Base-by-base conservation (phyloP, 2,113 vertebrate species). In the Panthera tigris region DNA sequence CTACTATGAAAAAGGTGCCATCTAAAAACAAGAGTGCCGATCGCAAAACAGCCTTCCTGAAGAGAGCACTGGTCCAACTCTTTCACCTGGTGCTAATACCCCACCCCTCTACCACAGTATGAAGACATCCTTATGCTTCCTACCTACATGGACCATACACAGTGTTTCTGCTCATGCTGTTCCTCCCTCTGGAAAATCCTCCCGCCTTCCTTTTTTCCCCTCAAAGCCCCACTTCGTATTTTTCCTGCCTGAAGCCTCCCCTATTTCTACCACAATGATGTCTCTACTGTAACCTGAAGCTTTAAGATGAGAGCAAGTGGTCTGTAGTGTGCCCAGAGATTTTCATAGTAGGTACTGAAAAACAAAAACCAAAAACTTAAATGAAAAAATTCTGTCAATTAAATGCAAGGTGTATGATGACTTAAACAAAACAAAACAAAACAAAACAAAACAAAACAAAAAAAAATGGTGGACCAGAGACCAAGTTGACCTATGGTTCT, bases 341-440 rank as follows among this genome's bases (percentile, higher is more conserved):
- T 84, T 92, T 90, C 25, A 92, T 5, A 95, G 45, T 33, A 94
- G 65, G 21, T 39, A 96, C 27, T 69, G 61, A 96, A 90, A 91
- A 69, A 39, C 16, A 9, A 48, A 82, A 91, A 91, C 7, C 50
- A 71, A 94, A 91, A 61, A 2, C 45, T 61, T 74, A 55, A 89
- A 55, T 16, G 31, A 80, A 92, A 92, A 96, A 78, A 29, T 50
- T 45, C 7, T 29, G 16, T 13, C n/a, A 1, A 90, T 9, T 85
- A 93, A 96, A 71, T 61, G 9, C n/a, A 95, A 96, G 8, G 31
- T 27, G 29, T 63, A 89, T 4, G 36, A 57, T 76, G 36, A 73
- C 31, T 61, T 78, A 57, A 84, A 39, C 36, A 39, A 39, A 39
- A 39, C 36, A 39, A 39, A 39, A 39, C 36, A 39, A 39, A 39